Conservation (phyloP, 2,888 invertebrate genomes). For the Lasioglossum malachurum region DNA sequence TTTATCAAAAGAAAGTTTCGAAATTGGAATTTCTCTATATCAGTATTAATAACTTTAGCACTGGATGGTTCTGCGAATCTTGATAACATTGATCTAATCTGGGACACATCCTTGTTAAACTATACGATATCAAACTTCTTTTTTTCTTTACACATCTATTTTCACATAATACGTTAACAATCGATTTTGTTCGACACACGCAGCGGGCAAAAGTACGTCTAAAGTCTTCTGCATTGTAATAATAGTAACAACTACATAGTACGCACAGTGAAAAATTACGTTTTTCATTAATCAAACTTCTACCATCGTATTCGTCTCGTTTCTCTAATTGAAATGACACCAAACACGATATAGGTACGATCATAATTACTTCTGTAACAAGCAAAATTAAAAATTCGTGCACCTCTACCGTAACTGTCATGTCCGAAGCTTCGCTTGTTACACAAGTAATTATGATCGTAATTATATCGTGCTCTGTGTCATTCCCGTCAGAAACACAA, state of each 20-base stretch:
- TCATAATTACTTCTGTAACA: too few relatives aligned
- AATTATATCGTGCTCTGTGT: too few relatives aligned
- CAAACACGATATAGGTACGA: too few relatives aligned
- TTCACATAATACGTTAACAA: not conserved
- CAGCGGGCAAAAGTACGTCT: not conserved
- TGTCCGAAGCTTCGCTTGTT: too few relatives aligned
- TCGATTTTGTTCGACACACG: not conserved
- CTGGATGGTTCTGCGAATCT: not conserved
- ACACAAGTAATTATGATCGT: too few relatives aligned
- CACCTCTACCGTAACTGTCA: too few relatives aligned
- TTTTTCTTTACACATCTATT: not conserved
- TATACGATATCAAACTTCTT: not conserved
- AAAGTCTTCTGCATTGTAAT: not conserved
- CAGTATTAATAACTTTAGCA: not conserved
- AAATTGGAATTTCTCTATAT: not conserved
- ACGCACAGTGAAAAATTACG: not conserved
- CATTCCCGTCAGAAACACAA: too few relatives aligned
- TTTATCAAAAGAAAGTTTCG: not conserved
- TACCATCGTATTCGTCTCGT: too few relatives aligned
- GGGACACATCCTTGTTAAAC: not conserved
- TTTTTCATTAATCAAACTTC: too few relatives aligned
- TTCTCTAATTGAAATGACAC: too few relatives aligned
- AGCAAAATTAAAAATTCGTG: too few relatives aligned
- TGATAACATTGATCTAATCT: not conserved
- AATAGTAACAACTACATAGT: not conserved